Conservation (phyloP, 2,888 invertebrate species). For the Pegoplata infirma region DNA sequence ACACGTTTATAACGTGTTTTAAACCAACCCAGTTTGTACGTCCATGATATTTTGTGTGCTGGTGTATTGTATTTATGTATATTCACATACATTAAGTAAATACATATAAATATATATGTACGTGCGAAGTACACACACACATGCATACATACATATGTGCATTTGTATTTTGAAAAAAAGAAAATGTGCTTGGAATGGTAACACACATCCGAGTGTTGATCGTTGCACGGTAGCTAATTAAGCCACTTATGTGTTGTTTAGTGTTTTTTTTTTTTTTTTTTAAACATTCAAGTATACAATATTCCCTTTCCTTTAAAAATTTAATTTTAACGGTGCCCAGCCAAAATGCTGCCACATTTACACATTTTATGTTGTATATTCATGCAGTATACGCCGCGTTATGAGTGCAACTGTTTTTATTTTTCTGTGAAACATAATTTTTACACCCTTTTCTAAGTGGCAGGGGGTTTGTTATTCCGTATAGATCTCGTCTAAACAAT, state of each 20-base stretch:
- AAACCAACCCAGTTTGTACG: conserved; percentile 56
- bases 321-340: too few relatives aligned
- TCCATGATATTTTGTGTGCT: conserved; percentile 12
- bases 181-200: conserved; percentile 58
- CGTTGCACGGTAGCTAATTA: conserved; percentile 74
- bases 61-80: conserved; percentile 7
- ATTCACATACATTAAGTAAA: neutral
- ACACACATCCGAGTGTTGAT: conserved; percentile 70
- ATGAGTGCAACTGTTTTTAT: too few relatives aligned
- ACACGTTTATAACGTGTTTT: conserved; percentile 62
- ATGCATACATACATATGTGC: too few relatives aligned
- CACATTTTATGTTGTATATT: too few relatives aligned
- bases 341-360: too few relatives aligned
- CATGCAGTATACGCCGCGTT: too few relatives aligned
- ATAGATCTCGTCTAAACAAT: too few relatives aligned
- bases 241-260: conserved; percentile 72
- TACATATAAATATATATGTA: too few relatives aligned
- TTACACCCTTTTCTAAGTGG: too few relatives aligned
- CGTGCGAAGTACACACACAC: too few relatives aligned
- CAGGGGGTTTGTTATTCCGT: too few relatives aligned
- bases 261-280: conserved; percentile 6
- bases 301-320: neutral
- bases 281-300: neutral
- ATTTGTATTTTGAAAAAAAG: neutral
- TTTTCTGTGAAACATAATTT: too few relatives aligned